Evolutionary conservation across 2,888 invertebrate species (phyloP), one percentile per base, ranked within the genome.

Genomic region (Holacanthella duospinosa): DNA sequence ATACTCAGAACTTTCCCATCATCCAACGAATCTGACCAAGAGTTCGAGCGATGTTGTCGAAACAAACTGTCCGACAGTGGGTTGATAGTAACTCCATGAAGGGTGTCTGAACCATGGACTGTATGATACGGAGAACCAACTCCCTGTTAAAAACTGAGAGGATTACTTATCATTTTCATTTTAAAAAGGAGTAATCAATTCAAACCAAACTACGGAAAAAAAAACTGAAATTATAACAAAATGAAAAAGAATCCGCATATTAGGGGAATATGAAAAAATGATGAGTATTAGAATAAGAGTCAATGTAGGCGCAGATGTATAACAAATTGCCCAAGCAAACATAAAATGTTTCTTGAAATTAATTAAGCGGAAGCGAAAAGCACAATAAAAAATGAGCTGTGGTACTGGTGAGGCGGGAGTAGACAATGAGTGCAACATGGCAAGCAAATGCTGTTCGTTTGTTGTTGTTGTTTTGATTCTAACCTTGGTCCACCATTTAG

Each of bases 51-150:
- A 59, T 87, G 81, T 67, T 84, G 84, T 74, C 85, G 84, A 54
- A 67, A 69, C 59, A 69, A 68, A 16, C 58, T 63, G 27, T 72
- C 70, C 1, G 69, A 63, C 2, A 86, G 77, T 43, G 84, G 82
- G 29, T 86, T 85, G 66, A 87, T 81, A 64, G 84, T 86, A 84
- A 88, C 88, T 2, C 87, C 86, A 74, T 89, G 88, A 0, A 85
- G 84, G 26, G 87, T 85, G 75, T 93, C 90, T 26, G 86, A 82
- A 16, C 86, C 88, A 70, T 89, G 86, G 63, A 93, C 88, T 4
- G 93, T 93, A 76, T 88, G 90, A 78, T 93, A 93, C 0, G 92
- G 91, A 1, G 91, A 91, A n/a, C 85, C 85, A 63, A 86, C 85
- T 75, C 86, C 86, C 82, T 85, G 76, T 53, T 80, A 76, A 43